Percentiles rank a stretch among this genome's conserved stretches.
phyloP scores from a whole-genome alignment of 2,797 vertebrate genomes.

The Eurystomus glaucurus region DNA sequence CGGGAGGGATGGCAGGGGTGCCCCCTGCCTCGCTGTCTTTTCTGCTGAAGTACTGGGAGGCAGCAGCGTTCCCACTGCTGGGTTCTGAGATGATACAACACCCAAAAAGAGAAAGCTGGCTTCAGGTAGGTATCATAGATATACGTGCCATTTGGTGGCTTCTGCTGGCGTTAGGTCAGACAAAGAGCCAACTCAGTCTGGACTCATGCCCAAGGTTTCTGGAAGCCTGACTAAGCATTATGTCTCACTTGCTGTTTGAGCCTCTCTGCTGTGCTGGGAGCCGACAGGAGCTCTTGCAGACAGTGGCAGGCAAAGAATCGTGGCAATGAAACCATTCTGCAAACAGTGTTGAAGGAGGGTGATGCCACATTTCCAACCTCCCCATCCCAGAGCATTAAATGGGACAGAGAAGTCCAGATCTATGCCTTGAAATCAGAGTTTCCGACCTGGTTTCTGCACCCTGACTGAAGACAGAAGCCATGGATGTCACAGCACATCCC shows the following conservation, averaged over 20 bases:
- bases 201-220: background rate
- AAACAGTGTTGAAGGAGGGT: rapidly evolving
- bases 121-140: background rate
- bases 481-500: background rate
- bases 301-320: rapidly evolving
- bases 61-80: background rate
- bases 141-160: background rate
- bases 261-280: background rate
- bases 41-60: background rate
- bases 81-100: background rate
- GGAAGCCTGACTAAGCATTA: background rate
- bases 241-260: background rate
- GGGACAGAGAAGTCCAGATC: background rate
- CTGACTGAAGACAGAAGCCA: background rate
- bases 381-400: background rate
- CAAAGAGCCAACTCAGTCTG: background rate
- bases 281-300: background rate
- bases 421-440: background rate
- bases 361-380: rapidly evolving
- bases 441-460: background rate
- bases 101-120: background rate
- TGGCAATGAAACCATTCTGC: background rate
- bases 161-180: background rate
- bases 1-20: background rate
- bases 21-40: background rate